Evolutionary conservation across 2,113 vertebrate genomes (phyloP).

Genomic region (Mobula birostris): DNA sequence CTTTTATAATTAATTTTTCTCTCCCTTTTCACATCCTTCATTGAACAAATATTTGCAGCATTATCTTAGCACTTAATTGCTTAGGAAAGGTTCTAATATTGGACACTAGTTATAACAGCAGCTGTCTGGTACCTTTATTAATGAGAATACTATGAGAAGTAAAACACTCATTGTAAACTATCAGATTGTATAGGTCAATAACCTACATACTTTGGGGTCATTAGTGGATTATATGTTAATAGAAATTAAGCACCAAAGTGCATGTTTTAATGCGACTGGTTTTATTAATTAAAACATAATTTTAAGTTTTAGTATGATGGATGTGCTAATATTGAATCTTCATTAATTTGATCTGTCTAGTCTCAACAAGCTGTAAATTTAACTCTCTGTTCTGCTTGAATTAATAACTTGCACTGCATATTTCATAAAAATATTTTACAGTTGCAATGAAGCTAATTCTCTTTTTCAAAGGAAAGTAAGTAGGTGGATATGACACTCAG

Average conservation of each 20-base stretch:
- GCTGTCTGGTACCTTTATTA: not conserved
- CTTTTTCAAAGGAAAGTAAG: not conserved
- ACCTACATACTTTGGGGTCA: not conserved
- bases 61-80: not conserved
- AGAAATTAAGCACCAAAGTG: not conserved
- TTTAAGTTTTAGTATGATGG: not conserved
- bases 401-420: not conserved
- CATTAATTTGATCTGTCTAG: not conserved
- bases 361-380: not conserved
- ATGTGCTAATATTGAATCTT: not conserved
- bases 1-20: not conserved
- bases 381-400: not conserved
- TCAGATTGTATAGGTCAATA: not conserved
- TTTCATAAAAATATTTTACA: conserved; percentile 1
- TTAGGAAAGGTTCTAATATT: not conserved
- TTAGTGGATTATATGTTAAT: not conserved
- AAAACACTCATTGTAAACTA: not conserved
- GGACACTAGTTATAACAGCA: not conserved
- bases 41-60: not conserved
- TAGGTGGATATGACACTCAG: not conserved
- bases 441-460: not conserved
- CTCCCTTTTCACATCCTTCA: not conserved
- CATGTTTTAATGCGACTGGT: not conserved
- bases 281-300: not conserved
- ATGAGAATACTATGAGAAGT: not conserved